Conservation (phyloP, 2,888 invertebrate species). For the Adelphocoris suturalis region DNA sequence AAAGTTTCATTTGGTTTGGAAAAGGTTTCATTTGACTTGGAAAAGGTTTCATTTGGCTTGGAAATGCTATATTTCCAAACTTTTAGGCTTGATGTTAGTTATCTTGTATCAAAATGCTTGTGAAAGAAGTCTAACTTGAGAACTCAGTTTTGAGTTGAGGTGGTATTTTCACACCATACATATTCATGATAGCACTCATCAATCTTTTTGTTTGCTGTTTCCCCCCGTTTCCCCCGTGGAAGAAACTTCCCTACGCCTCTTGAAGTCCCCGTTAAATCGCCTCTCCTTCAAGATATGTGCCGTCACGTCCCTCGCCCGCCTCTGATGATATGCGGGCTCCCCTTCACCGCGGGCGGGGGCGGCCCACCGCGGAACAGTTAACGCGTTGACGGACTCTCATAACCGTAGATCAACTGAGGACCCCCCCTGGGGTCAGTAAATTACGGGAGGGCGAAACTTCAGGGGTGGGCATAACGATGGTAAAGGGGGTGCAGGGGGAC, state of each 20-base stretch:
- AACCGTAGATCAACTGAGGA: conserved; percentile 42
- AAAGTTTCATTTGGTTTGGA: no score
- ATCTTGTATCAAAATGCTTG: no score
- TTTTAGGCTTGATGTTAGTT: no score
- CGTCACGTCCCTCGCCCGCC: neutral
- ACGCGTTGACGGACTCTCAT: conserved; percentile 54
- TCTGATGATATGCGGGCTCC: conserved; percentile 1
- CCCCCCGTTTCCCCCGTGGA: neutral
- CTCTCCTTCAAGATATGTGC: neutral
- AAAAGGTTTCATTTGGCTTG: no score
- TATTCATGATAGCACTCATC: no score
- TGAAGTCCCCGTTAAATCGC: neutral
- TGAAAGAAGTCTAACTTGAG: no score
- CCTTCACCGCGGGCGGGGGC: neutral
- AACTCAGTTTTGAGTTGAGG: no score
- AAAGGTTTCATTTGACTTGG: no score
- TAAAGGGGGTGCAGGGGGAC: neutral
- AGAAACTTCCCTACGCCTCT: neutral
- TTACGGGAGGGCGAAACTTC: neutral
- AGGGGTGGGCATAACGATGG: neutral
- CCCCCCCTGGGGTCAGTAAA: conserved; percentile 9
- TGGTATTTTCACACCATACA: no score
- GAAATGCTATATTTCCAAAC: no score
- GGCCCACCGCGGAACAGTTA: conserved; percentile 26
- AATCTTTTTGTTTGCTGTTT: neutral